These are phyloP conservation scores for Leucania comma DNA, from an alignment of 2,888 invertebrate genomes.

Conservation along the genomic window DNA sequence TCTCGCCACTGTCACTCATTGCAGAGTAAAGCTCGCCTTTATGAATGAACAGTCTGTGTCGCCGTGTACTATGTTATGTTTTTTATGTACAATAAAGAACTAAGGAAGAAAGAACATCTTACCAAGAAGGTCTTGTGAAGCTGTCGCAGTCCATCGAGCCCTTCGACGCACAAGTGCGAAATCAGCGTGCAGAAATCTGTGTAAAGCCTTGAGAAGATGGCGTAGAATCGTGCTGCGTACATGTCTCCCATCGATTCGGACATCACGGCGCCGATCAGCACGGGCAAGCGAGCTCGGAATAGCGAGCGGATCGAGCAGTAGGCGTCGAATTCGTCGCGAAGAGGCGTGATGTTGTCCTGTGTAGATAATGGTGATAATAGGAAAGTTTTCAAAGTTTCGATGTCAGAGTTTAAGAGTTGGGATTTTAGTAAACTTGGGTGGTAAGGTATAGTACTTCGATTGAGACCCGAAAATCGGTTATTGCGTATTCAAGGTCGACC, in stretches of 20 bases:
- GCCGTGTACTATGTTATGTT: too few relatives aligned
- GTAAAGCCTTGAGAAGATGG: slow-evolving; percentile 73
- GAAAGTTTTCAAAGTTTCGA: background rate
- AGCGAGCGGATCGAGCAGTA: slow-evolving; percentile 70
- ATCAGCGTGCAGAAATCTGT: slow-evolving; percentile 77
- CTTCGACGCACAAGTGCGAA: slow-evolving; percentile 70
- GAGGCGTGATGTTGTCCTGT: slow-evolving; percentile 66
- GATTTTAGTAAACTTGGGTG: background rate
- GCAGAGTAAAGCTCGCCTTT: too few relatives aligned
- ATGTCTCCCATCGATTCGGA: slow-evolving; percentile 66
- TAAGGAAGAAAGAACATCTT: slow-evolving; percentile 40
- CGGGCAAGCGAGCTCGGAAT: slow-evolving; percentile 74
- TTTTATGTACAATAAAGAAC: too few relatives aligned
- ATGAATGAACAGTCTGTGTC: too few relatives aligned
- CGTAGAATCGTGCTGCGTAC: slow-evolving; percentile 75
- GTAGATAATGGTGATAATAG: background rate
- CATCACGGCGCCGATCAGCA: slow-evolving; percentile 73
- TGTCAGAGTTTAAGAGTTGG: background rate
- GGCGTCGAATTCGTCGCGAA: slow-evolving; percentile 71
- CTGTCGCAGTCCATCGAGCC: slow-evolving; percentile 69
- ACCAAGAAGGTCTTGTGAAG: slow-evolving; percentile 74
- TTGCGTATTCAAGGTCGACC: too few relatives aligned
- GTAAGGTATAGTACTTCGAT: background rate
- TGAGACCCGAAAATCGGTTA: too few relatives aligned
- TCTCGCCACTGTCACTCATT: too few relatives aligned